Percentiles rank a stretch among this genome's conserved stretches.
phyloP scores from a whole-genome alignment of 2,113 vertebrate species.

The Heterotilapia buettikoferi region DNA sequence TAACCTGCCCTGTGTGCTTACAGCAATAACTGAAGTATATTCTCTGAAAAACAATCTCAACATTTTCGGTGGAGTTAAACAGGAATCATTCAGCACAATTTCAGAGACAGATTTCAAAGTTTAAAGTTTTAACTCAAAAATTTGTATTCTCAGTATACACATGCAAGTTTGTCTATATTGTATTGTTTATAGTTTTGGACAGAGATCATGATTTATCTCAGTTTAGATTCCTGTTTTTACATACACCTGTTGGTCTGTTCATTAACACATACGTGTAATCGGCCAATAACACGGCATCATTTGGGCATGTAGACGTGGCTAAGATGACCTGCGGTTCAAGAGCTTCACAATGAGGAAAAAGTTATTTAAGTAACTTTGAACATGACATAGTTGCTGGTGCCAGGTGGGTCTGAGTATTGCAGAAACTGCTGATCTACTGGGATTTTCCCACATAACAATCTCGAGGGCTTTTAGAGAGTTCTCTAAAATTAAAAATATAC shows the following conservation, averaged over 20 bases:
- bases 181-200: not conserved
- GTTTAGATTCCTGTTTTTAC: not conserved
- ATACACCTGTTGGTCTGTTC: not conserved
- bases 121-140: not conserved
- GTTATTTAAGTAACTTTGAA: not conserved
- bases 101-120: not conserved
- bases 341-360: not conserved
- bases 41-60: not conserved
- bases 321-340: not conserved
- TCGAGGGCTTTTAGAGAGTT: not conserved
- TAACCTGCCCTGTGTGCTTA: accelerated
- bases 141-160: not conserved
- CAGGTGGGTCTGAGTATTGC: not conserved
- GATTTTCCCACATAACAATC: not conserved
- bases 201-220: not conserved
- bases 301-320: not conserved
- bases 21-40: not conserved
- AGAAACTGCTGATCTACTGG: not conserved
- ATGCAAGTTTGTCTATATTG: not conserved
- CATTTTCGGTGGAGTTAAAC: not conserved
- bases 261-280: not conserved
- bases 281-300: not conserved
- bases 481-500: not conserved
- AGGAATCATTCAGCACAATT: not conserved
- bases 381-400: not conserved